phyloP scores from a whole-genome alignment of 2,888 invertebrate genomes.

The Lamellibrachia columna region DNA sequence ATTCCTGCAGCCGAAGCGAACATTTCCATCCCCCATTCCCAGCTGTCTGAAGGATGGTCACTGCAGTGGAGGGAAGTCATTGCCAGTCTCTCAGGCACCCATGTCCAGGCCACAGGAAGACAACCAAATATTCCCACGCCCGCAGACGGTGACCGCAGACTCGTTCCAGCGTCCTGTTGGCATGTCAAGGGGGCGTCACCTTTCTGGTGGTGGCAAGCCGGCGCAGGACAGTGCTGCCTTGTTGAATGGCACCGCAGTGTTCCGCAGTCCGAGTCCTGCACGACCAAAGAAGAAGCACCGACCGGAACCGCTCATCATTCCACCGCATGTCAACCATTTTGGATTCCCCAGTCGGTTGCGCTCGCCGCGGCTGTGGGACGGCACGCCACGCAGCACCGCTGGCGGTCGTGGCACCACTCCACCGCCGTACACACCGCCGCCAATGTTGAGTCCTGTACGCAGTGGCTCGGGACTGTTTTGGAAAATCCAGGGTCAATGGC shows the following conservation, averaged over 20 bases:
- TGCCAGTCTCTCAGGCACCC: slow-evolving; percentile 26
- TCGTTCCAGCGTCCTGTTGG: not conserved
- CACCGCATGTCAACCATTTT: slow-evolving; percentile 65
- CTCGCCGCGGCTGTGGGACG: slow-evolving; percentile 29
- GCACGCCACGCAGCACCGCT: slow-evolving; percentile 65
- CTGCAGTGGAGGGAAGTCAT: not conserved
- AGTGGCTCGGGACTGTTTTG: slow-evolving; percentile 86
- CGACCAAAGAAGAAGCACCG: slow-evolving; percentile 39
- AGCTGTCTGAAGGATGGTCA: not conserved
- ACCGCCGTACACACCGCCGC: slow-evolving; percentile 88
- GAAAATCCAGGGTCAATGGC: slow-evolving; percentile 54
- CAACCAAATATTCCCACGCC: slow-evolving; percentile 45
- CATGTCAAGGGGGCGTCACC: not conserved
- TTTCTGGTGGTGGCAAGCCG: not conserved
- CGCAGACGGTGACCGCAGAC: slow-evolving; percentile 65
- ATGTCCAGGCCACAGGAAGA: slow-evolving; percentile 33
- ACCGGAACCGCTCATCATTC: slow-evolving; percentile 67
- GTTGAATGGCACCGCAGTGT: slow-evolving; percentile 19
- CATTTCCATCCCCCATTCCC: slow-evolving; percentile 16
- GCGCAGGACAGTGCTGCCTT: not conserved
- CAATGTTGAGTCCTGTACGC: slow-evolving; percentile 91
- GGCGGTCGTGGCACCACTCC: slow-evolving; percentile 51
- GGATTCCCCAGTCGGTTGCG: slow-evolving; percentile 69
- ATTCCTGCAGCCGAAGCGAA: slow-evolving; percentile 38
- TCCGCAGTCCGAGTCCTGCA: slow-evolving; percentile 28